phyloP scores from a whole-genome alignment of 2,888 invertebrate genomes.

The Eupeodes latifasciatus region DNA sequence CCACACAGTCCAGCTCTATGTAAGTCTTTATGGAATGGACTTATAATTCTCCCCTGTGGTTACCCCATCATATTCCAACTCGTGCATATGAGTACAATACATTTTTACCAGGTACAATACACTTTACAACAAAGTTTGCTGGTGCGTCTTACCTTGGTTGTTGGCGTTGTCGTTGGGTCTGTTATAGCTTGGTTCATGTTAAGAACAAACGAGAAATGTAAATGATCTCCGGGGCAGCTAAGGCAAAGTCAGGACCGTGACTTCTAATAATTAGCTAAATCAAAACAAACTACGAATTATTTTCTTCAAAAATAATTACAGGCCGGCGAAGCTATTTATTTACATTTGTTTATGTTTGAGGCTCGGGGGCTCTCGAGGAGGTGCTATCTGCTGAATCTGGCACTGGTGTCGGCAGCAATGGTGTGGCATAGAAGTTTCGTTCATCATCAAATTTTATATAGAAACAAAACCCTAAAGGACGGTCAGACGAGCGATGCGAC shows the following conservation, averaged over 20 bases:
- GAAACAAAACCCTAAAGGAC: not conserved
- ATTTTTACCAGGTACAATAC: not conserved
- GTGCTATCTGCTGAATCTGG: conserved; percentile 39
- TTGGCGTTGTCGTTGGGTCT: not conserved
- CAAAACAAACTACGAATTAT: conserved; percentile 79
- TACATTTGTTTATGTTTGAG: conserved; percentile 74
- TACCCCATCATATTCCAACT: conserved; percentile 6
- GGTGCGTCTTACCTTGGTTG: conserved; percentile 40
- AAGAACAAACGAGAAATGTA: conserved; percentile 60
- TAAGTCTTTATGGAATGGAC: conserved; percentile 27
- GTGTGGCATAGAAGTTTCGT: not conserved
- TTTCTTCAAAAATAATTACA: conserved; percentile 77
- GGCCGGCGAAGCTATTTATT: conserved; percentile 78
- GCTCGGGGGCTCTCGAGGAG: conserved; percentile 35
- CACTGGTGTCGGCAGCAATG: conserved; percentile 16
- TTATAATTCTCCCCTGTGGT: conserved; percentile 61
- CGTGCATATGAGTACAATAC: not conserved
- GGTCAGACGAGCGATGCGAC: no score
- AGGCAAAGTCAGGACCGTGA: conserved; percentile 66
- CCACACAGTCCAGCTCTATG: conserved; percentile 27
- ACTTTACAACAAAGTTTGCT: conserved; percentile 15
- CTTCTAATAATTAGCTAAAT: conserved; percentile 77
- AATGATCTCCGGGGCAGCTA: conserved; percentile 59
- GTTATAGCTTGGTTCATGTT: conserved; percentile 3
- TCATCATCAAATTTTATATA: not conserved